A percentile compares a stretch with the other conserved stretches of the same genome.
These are phyloP conservation scores for Megaceryle torquata DNA, from an alignment of 2,113 vertebrate species.

Conservation along the genomic window DNA sequence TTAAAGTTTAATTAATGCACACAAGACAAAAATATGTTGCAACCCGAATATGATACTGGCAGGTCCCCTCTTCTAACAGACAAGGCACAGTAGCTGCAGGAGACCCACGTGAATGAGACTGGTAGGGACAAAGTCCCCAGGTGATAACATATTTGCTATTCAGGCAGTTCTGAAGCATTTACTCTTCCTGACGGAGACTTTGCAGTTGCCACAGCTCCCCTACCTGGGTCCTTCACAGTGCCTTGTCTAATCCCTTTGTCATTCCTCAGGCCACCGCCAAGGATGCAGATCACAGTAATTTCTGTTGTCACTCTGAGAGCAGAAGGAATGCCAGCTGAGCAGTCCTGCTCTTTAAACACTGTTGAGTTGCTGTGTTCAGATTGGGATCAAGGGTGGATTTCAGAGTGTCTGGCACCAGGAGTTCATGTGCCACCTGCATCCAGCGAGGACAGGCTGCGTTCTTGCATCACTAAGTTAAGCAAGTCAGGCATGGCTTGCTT, in stretches of 20 bases:
- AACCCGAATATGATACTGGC: neutral
- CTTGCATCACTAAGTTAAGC: neutral
- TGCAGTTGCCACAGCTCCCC: neutral
- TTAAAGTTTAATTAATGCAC: neutral
- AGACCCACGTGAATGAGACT: neutral
- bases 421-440: neutral
- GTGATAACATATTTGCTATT: fast-evolving
- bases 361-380: neutral
- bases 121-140: neutral
- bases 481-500: neutral
- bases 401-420: neutral
- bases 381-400: neutral
- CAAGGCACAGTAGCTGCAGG: neutral
- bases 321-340: neutral
- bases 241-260: fast-evolving
- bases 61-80: neutral
- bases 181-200: neutral
- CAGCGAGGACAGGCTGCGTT: neutral
- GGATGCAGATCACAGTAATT: neutral
- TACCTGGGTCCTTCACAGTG: neutral
- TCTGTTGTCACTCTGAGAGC: neutral
- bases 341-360: neutral
- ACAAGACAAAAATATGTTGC: neutral
- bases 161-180: neutral
- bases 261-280: neutral